Base-by-base conservation (phyloP, 92 coral and sea anemone species). In the Paramuricea clavata region DNA sequence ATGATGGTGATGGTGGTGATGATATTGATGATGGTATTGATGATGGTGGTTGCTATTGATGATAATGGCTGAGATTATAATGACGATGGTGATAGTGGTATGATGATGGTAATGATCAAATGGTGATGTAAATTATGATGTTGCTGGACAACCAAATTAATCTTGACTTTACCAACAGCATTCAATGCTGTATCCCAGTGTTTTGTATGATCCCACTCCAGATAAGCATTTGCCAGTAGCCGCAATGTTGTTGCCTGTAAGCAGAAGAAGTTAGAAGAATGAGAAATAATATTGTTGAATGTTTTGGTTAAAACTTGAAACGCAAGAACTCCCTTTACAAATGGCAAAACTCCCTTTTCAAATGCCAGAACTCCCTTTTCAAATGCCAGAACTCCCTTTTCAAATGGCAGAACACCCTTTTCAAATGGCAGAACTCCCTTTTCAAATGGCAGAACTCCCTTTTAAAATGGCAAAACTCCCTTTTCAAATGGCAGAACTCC, bases 141-240 rank as follows among this genome's bases (percentile, higher is more conserved):
- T 12, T 28, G 22, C 21, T 27, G 34, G 17, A 65, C 41, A 8
- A 6, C 33, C 34, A 27, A 25, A 27, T 27, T n/a, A 12, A 39
- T 57, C 22, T 54, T 65, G n/a, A 61, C 56, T 91, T 68, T 91
- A 94, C 99, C 99, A 10, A 93, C 95, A 56, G 98, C 99, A 78
- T 97, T 94, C 16, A 97, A 90, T 60, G 99, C 95, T 87, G 93
- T 86, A 76, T 97, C 97, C 88, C 95, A 91, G 71, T 97, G 93
- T 62, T 90, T 86, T 26, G 92, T 76, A 56, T 89, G 76, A 87
- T 97, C 97, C 98, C 98, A 97, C 47, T 97, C 97, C 33, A 94
- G 95, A 65, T 97, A 97, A 11, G 98, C 98, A 72, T 95, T 92
- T 21, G 98, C 99, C 91, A 97, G 87, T 34, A 97, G 94, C 27